Base-by-base conservation (phyloP, 2,888 invertebrate genomes). In the Resseliella maxima region DNA sequence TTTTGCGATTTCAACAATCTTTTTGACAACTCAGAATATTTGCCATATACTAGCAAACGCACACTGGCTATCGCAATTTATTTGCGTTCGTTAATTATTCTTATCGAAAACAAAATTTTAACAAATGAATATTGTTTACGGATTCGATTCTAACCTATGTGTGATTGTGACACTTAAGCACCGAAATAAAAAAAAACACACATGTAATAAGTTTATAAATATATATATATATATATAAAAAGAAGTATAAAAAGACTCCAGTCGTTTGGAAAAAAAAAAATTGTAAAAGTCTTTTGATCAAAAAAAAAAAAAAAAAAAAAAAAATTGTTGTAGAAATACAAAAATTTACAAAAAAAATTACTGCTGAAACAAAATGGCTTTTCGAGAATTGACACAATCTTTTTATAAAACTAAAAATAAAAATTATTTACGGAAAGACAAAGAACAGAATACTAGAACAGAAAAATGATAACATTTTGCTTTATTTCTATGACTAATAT, bases 401-500 rank as follows among this genome's bases (percentile, higher is more conserved):
- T 24, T 6, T 2, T 24, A n/a, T n/a, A n/a, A n/a, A n/a, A n/a
- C n/a, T n/a, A n/a, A 24, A 24, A 59, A 27, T 27, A 6, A 24
- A 59, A 59, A 59, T 2, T 18, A 59, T 59, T n/a, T n/a, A 6
- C 24, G 15, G 31, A 35, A 31, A 72, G 3, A 15, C 31, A 15
- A 35, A 72, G 31, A 72, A 50, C 21, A 18, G 3, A 50, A 50
- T 41, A n/a, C 41, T 5, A 41, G 41, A 41, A 12, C 5, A 50
- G 21, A 31, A 31, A 72, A 27, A 72, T 31, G 8, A 72, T 72
- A 72, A 35, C 27, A 72, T 72, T 10, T 72, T 27, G 27, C 31
- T 72, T 72, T 12, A 72, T 31, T 72, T 72, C 31, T 72, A 72
- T 72, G 31, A 72, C 72, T 72, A 72, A 31, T 72, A 72, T 72